Evolutionary conservation across 1,140 invertebrate genomes (phyloP).

Genomic region (Halyomorpha halys): DNA sequence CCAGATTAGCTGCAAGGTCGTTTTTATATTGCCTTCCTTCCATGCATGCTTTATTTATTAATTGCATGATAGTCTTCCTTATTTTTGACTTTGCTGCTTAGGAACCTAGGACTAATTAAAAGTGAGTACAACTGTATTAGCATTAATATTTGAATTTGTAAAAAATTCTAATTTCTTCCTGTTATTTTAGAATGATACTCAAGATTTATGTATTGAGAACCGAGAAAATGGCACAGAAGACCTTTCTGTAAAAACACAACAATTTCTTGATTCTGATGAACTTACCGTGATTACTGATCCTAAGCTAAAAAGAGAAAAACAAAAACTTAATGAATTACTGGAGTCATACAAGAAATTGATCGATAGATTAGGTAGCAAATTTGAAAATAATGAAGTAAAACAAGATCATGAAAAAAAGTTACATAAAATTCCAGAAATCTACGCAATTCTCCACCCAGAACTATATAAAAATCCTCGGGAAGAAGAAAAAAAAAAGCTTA

Average conservation of each 20-base stretch:
- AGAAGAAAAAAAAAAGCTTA: conserved; percentile 22
- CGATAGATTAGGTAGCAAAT: conserved; percentile 17
- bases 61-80: conserved; percentile 6
- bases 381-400: conserved; percentile 13
- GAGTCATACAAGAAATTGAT: conserved; percentile 22
- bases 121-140: not conserved
- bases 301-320: conserved; percentile 18
- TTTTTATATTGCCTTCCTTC: not conserved
- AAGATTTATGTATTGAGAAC: not conserved
- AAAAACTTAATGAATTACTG: conserved; percentile 19
- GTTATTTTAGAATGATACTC: not conserved
- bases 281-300: conserved; percentile 13
- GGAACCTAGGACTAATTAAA: not conserved
- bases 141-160: not conserved
- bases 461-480: conserved; percentile 22
- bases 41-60: not conserved
- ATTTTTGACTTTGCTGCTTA: conserved; percentile 11
- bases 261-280: conserved; percentile 12
- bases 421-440: conserved; percentile 14
- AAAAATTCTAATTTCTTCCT: not conserved
- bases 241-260: conserved; percentile 14
- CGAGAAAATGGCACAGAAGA: not conserved
- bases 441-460: conserved; percentile 23
- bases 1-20: conserved; percentile 10
- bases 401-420: conserved; percentile 7